Percentiles rank a stretch among this genome's conserved stretches.
phyloP scores from a whole-genome alignment of 92 coral and sea anemone genomes.

The Palythoa grandiflora region DNA sequence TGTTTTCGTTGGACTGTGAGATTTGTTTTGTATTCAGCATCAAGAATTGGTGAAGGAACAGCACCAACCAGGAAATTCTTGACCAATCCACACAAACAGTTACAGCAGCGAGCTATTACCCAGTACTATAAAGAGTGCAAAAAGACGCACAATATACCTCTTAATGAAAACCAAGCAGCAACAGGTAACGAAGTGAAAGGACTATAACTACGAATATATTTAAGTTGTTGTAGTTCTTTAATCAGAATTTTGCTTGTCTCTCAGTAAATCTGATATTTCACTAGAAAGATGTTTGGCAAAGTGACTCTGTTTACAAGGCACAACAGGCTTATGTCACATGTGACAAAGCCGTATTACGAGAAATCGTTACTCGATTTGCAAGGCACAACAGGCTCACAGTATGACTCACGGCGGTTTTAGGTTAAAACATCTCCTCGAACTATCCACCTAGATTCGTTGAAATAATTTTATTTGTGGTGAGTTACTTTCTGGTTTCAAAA shows the following conservation, averaged over 20 bases:
- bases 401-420: too few species aligned
- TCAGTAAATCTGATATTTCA: too few species aligned
- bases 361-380: too few species aligned
- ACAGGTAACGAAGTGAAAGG: neutral
- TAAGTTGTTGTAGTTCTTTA: neutral
- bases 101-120: conserved; percentile 33
- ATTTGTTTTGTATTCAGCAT: neutral
- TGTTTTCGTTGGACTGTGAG: neutral
- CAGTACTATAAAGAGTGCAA: conserved; percentile 36
- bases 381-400: too few species aligned
- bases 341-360: too few species aligned
- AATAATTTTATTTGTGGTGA: too few species aligned
- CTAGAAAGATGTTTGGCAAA: too few species aligned
- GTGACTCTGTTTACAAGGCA: too few species aligned
- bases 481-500: too few species aligned
- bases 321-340: too few species aligned
- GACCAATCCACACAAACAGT: neutral
- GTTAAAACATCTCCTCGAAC: too few species aligned
- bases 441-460: too few species aligned
- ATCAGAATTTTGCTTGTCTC: neutral
- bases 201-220: neutral
- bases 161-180: neutral
- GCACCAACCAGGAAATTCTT: neutral
- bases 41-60: neutral
- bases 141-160: neutral